A percentile compares a stretch with the other conserved stretches of the same genome.
These are phyloP conservation scores for Oryzias javanicus DNA, from an alignment of 2,113 vertebrate species.

Conservation along the genomic window DNA sequence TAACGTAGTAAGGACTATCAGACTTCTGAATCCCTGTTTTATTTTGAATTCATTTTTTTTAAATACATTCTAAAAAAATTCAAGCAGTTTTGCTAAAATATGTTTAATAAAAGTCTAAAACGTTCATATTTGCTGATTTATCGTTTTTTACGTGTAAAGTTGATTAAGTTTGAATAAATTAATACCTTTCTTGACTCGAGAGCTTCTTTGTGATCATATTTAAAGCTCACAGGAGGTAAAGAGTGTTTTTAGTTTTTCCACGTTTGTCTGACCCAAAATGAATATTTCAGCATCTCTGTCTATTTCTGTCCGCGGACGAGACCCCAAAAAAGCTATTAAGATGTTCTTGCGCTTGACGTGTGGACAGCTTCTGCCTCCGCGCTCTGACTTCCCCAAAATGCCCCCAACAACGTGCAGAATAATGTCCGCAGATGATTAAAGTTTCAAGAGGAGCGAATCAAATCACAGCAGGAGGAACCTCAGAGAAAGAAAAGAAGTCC, in stretches of 20 bases:
- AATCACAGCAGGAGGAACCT: neutral
- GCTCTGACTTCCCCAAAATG: slow-evolving; percentile 3
- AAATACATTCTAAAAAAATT: too few relatives aligned
- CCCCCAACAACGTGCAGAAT: slow-evolving; percentile 3
- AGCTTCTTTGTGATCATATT: neutral
- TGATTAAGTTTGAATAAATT: too few relatives aligned
- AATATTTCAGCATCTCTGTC: slow-evolving; percentile 55
- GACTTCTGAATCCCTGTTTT: too few relatives aligned
- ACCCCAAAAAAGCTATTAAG: slow-evolving; percentile 37
- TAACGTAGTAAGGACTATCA: too few relatives aligned
- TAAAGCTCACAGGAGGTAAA: slow-evolving; percentile 22
- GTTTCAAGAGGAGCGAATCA: slow-evolving; percentile 4
- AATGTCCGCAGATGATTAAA: neutral
- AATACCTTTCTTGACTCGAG: too few relatives aligned
- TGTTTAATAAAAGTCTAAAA: too few relatives aligned
- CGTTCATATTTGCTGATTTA: too few relatives aligned
- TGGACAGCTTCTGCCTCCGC: slow-evolving; percentile 30
- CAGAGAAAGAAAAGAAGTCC: neutral
- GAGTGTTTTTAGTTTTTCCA: slow-evolving; percentile 49
- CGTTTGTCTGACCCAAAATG: slow-evolving; percentile 21
- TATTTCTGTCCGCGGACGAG: slow-evolving; percentile 46
- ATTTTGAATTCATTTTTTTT: too few relatives aligned
- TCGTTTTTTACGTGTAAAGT: too few relatives aligned
- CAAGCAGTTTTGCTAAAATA: too few relatives aligned
- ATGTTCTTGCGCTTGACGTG: slow-evolving; percentile 45